Percentiles rank a stretch among this genome's conserved stretches.
These are phyloP conservation scores for Gallinago jamesoni DNA, from an alignment of 2,113 vertebrate species.

Conservation along the genomic window DNA sequence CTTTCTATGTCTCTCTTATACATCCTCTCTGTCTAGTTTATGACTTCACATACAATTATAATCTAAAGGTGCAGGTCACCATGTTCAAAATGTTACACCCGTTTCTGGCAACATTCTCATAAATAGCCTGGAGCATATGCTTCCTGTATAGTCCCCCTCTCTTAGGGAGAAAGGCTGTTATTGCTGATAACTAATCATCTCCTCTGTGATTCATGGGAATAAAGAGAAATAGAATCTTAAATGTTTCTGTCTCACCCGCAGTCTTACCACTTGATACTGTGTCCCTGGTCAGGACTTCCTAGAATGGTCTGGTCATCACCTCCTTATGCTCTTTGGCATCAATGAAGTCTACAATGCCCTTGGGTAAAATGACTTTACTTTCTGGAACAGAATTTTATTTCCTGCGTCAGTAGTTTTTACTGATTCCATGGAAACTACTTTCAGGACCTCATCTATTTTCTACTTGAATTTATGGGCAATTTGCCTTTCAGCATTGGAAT, in stretches of 20 bases:
- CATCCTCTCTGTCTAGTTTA: conserved; percentile 1
- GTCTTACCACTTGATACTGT: not conserved
- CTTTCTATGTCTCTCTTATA: not conserved
- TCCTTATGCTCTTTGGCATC: not conserved
- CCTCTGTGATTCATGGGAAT: conserved; percentile 1
- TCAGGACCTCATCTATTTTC: not conserved
- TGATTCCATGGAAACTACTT: conserved; percentile 29
- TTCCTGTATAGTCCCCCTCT: not conserved
- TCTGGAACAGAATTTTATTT: conserved; percentile 10
- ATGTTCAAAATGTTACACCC: not conserved
- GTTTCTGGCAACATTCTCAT: not conserved
- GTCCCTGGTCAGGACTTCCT: conserved; percentile 5
- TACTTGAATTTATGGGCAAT: not conserved
- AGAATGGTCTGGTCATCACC: not conserved
- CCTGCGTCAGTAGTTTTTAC: not conserved
- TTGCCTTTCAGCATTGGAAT: not conserved
- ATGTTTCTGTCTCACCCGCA: not conserved
- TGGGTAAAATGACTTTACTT: conserved; percentile 4
- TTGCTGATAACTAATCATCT: conserved; percentile 23
- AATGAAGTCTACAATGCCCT: not conserved
- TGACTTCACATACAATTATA: not conserved
- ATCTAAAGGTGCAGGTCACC: conserved; percentile 13
- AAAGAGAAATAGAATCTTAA: not conserved
- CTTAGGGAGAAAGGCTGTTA: conserved; percentile 8
- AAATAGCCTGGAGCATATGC: conserved; percentile 27